phyloP scores from a whole-genome alignment of 2,113 vertebrate species.

The Marcusenius ussheri region DNA sequence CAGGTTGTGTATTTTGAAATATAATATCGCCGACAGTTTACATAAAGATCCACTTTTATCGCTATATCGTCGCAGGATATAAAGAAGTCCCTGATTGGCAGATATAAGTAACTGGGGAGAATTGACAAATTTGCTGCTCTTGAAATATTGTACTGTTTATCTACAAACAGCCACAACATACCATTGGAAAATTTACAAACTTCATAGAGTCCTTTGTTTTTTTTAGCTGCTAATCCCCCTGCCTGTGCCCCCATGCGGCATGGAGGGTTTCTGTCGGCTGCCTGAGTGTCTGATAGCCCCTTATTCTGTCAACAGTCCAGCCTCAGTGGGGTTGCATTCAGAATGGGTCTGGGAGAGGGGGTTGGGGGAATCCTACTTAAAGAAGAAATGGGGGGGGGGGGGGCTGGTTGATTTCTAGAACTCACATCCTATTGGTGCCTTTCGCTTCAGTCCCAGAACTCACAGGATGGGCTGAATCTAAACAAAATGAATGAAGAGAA shows the following conservation, averaged over 20 bases:
- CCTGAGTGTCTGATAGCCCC: background rate
- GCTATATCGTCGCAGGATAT: background rate
- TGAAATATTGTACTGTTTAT: background rate
- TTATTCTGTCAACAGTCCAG: background rate
- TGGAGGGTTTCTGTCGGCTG: background rate
- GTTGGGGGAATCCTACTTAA: background rate
- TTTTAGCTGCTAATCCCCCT: background rate
- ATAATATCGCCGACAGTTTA: background rate
- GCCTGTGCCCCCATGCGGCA: background rate
- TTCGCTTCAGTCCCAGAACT: background rate
- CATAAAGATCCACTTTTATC: background rate
- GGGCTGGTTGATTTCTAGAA: background rate
- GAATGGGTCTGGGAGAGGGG: background rate
- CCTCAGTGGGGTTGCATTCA: background rate
- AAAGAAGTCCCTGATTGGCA: background rate
- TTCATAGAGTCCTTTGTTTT: background rate
- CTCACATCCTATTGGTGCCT: background rate
- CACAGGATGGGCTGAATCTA: background rate
- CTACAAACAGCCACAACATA: background rate
- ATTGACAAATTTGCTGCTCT: background rate
- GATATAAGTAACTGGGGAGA: background rate
- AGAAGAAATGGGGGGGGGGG: background rate
- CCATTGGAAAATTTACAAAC: background rate
- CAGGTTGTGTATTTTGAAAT: background rate
- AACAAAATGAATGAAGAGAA: background rate